Percentiles rank a stretch among this genome's conserved stretches.
Conservation (phyloP, 2,888 invertebrate genomes). For the Encarsia formosa region DNA sequence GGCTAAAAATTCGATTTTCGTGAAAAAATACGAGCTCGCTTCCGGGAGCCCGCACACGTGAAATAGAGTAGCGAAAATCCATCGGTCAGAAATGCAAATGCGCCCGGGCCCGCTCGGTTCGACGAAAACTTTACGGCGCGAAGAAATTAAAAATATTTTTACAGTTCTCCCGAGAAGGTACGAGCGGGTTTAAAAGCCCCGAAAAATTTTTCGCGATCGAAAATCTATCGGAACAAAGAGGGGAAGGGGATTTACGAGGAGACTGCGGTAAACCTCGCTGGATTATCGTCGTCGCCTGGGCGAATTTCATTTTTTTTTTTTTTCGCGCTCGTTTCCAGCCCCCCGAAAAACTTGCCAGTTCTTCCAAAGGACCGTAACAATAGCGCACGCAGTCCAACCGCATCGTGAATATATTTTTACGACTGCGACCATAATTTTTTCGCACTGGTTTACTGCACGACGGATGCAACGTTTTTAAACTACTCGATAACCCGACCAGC, state of each 20-base stretch:
- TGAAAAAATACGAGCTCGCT: constrained; percentile 11
- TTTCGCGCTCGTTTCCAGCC: constrained; percentile 9
- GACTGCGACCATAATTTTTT: no score
- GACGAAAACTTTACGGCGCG: constrained; percentile 15
- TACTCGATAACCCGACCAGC: no score
- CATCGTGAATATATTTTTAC: no score
- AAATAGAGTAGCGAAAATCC: constrained; percentile 12
- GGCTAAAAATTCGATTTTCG: constrained; percentile 16
- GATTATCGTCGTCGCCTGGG: background rate
- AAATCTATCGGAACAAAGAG: constrained; percentile 8
- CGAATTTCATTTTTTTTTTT: constrained; percentile 7
- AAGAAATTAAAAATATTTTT: constrained; percentile 23
- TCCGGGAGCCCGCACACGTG: constrained; percentile 14
- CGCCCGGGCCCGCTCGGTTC: background rate
- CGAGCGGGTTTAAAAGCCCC: no score
- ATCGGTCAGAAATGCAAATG: constrained; percentile 21
- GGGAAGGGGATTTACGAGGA: constrained; percentile 15
- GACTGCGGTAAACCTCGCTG: constrained; percentile 25
- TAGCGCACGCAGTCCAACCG: no score
- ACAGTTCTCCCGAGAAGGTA: constrained; percentile 4
- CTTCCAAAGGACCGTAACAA: no score
- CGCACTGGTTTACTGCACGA: no score
- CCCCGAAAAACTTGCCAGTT: no score
- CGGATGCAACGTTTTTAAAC: no score
- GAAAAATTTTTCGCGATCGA: constrained; percentile 5